A percentile compares a stretch with the other conserved stretches of the same genome.
Evolutionary conservation across 2,113 vertebrate species (phyloP).

Genomic region (Leuciscus idus): DNA sequence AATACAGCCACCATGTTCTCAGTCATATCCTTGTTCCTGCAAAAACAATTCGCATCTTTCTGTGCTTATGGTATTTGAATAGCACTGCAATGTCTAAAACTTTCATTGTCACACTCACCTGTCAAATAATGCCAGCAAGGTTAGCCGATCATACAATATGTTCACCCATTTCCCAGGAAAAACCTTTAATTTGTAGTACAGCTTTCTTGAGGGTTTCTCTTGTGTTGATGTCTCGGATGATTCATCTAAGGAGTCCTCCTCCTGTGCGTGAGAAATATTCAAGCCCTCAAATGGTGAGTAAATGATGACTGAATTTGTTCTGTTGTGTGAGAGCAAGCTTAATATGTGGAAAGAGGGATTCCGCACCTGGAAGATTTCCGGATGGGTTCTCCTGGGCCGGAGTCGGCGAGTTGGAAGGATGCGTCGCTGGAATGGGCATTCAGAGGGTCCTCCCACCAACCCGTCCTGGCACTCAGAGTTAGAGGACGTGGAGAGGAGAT

Average conservation of each 20-base stretch:
- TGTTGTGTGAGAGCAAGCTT: not conserved
- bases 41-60: conserved; percentile 18
- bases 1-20: conserved; percentile 87
- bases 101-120: conserved; percentile 75
- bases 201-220: conserved; percentile 83
- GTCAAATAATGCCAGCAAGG: conserved; percentile 89
- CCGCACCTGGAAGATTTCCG: conserved; percentile 86
- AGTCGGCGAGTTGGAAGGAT: conserved; percentile 85
- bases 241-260: conserved; percentile 83
- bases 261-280: conserved; percentile 66
- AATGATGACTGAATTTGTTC: not conserved
- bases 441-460: conserved; percentile 76
- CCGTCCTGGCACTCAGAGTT: conserved; percentile 90
- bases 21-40: conserved; percentile 83
- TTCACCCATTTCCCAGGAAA: conserved; percentile 95
- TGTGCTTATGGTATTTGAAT: not conserved
- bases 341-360: not conserved
- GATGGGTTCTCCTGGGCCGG: conserved; percentile 84
- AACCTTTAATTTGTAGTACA: conserved; percentile 92
- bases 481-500: conserved; percentile 87
- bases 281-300: not conserved
- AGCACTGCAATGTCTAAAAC: not conserved
- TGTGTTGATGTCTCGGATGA: conserved; percentile 87
- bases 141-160: conserved; percentile 91
- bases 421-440: conserved; percentile 87